phyloP scores from a whole-genome alignment of 1,140 invertebrate genomes.

The Ruditapes philippinarum region DNA sequence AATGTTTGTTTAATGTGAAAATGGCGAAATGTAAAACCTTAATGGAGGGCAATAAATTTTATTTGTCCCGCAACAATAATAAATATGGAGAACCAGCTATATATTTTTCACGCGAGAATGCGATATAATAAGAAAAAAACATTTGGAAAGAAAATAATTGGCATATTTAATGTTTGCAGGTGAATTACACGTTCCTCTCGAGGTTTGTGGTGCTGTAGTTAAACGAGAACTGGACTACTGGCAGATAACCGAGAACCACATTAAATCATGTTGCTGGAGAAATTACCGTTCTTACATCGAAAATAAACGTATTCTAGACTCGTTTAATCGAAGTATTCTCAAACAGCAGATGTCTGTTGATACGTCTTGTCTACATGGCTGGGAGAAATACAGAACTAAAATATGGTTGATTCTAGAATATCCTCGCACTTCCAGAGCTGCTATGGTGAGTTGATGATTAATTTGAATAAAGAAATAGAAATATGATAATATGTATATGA shows the following conservation, averaged over 20 bases:
- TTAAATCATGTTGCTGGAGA: conserved; percentile 85
- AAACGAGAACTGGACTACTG: conserved; percentile 87
- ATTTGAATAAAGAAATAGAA: no score
- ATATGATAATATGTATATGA: no score
- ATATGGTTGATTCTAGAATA: conserved; percentile 84
- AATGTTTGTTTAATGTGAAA: no score
- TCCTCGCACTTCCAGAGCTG: conserved; percentile 80
- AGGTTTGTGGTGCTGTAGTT: conserved; percentile 87
- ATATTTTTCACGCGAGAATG: not conserved
- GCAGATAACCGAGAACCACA: conserved; percentile 85
- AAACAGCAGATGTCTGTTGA: conserved; percentile 79
- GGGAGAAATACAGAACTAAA: conserved; percentile 79
- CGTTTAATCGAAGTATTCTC: conserved; percentile 80
- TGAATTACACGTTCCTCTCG: conserved; percentile 87
- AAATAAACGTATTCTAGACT: conserved; percentile 83
- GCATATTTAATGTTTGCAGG: conserved; percentile 75
- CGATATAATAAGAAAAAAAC: not conserved
- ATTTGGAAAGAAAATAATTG: not conserved
- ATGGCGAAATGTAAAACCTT: not conserved
- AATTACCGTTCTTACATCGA: conserved; percentile 84
- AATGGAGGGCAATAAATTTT: not conserved
- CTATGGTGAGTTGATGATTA: conserved; percentile 84
- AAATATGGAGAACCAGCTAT: not conserved
- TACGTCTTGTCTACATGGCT: conserved; percentile 77
- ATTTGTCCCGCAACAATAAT: not conserved